Evolutionary conservation across 2,797 vertebrate species (phyloP).

Genomic region (Mallotus villosus): DNA sequence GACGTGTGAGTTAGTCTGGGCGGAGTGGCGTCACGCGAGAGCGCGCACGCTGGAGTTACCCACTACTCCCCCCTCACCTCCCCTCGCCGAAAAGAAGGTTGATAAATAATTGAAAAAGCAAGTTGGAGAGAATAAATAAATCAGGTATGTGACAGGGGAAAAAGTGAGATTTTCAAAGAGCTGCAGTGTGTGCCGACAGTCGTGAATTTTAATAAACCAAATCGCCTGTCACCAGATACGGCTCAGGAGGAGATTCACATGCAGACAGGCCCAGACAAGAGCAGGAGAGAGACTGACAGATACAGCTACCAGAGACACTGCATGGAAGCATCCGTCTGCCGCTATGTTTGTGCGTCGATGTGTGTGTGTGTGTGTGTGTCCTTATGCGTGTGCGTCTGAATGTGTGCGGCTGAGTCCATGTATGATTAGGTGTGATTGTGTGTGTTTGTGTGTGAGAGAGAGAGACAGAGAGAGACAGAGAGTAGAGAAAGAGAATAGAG

Average conservation of each 20-base stretch:
- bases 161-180: conserved; percentile 30
- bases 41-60: background rate
- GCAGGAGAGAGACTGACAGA: no score
- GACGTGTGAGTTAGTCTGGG: conserved; percentile 27
- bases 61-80: background rate
- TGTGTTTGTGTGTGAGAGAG: conserved; percentile 8
- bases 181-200: conserved; percentile 1
- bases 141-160: conserved; percentile 9
- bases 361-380: conserved; percentile 15
- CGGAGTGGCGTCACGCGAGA: conserved; percentile 8
- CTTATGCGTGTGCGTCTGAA: no score
- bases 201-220: background rate
- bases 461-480: no score
- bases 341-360: conserved; percentile 13
- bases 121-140: conserved; percentile 15
- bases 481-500: background rate
- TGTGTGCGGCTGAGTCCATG: background rate
- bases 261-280: background rate
- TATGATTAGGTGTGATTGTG: no score
- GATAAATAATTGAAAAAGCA: conserved; percentile 15
- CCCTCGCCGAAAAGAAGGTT: conserved; percentile 5
- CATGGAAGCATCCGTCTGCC: conserved; percentile 19
- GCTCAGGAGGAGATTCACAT: background rate
- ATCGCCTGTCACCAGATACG: conserved; percentile 4
- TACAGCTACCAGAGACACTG: conserved; percentile 1